Conservation (phyloP, 2,113 vertebrate species). For the Pristiophorus japonicus region DNA sequence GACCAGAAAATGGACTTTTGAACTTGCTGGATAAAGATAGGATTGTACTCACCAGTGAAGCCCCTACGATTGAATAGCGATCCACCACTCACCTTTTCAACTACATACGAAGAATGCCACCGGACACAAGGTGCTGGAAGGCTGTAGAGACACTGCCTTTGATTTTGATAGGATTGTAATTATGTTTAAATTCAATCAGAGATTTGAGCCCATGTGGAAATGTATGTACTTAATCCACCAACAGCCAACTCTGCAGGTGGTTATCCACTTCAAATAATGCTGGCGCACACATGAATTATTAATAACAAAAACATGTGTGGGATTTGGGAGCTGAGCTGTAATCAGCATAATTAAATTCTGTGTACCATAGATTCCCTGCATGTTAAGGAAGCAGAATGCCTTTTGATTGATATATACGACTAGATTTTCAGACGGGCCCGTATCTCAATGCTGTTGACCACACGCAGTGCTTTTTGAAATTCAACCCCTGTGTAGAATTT, state of each 20-base stretch:
- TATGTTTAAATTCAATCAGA: neutral
- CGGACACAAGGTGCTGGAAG: neutral
- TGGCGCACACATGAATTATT: neutral
- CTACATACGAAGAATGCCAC: neutral
- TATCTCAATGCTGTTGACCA: neutral
- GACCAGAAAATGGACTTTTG: neutral
- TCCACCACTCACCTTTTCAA: neutral
- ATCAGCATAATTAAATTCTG: neutral
- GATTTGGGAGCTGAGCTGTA: neutral
- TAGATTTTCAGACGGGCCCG: neutral
- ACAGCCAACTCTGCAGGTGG: neutral
- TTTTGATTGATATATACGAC: neutral
- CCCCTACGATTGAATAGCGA: neutral
- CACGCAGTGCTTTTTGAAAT: slow-evolving; percentile 6
- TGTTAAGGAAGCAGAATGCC: neutral
- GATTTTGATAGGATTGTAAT: neutral
- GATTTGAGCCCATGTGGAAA: neutral
- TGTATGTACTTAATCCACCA: neutral
- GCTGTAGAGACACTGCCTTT: neutral
- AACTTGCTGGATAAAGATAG: neutral
- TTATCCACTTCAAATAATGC: neutral
- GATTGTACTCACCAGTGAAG: neutral
- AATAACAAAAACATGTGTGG: neutral
- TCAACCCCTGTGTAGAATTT: neutral
- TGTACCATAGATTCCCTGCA: neutral